These are phyloP conservation scores for Thereuonema tuberculata DNA, from an alignment of 1,140 invertebrate genomes.

Conservation along the genomic window DNA sequence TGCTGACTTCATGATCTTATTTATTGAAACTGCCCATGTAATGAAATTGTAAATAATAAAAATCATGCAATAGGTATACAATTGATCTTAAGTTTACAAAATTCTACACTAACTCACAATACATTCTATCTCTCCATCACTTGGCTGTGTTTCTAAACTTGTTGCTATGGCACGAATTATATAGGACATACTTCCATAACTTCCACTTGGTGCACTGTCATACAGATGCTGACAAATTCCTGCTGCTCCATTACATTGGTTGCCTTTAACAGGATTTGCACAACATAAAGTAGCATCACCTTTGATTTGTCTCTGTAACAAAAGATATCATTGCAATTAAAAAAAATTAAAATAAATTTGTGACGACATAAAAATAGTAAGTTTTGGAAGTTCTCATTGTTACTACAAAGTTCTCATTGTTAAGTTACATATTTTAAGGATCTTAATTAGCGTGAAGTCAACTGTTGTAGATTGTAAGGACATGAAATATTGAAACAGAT, in stretches of 20 bases:
- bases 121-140: slow-evolving; percentile 63
- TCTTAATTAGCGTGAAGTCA: too few relatives aligned
- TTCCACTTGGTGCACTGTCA: slow-evolving; percentile 92
- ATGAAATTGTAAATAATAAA: too few relatives aligned
- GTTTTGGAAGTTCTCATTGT: too few relatives aligned
- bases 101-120: slow-evolving; percentile 42
- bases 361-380: too few relatives aligned
- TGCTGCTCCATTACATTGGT: slow-evolving; percentile 73
- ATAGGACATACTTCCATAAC: slow-evolving; percentile 95
- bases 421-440: too few relatives aligned
- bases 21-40: too few relatives aligned
- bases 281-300: slow-evolving; percentile 87
- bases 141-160: slow-evolving; percentile 56
- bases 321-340: too few relatives aligned
- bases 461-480: too few relatives aligned
- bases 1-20: too few relatives aligned
- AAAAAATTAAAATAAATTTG: too few relatives aligned
- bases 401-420: too few relatives aligned
- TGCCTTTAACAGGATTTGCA: slow-evolving; percentile 52
- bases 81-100: background rate
- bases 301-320: slow-evolving; percentile 57
- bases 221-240: slow-evolving; percentile 96
- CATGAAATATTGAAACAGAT: too few relatives aligned
- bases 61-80: background rate
- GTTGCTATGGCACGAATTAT: slow-evolving; percentile 70